Conservation (phyloP, 92 coral and sea anemone genomes). For the Anthopleura xanthogrammica region DNA sequence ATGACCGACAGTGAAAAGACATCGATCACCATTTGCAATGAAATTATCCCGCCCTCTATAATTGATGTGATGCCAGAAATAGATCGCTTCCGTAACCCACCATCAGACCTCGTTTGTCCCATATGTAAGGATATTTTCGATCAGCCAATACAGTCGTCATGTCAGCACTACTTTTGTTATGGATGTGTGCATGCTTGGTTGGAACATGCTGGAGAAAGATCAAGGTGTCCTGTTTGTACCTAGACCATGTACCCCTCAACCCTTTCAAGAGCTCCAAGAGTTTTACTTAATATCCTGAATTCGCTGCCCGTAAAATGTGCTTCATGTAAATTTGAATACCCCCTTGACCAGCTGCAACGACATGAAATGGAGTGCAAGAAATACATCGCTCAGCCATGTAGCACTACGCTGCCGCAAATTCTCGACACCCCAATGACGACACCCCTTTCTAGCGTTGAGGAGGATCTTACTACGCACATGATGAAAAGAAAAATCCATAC, state of each 20-base stretch:
- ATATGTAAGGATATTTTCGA: constrained; percentile 11
- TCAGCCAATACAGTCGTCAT: constrained; percentile 6
- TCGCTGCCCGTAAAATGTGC: not conserved
- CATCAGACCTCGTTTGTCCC: constrained; percentile 2
- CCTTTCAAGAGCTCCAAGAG: not conserved
- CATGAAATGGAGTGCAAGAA: constrained; percentile 5
- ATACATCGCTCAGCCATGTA: not conserved
- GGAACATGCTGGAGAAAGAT: not conserved
- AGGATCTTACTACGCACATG: constrained; percentile 6
- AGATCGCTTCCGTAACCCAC: constrained; percentile 4
- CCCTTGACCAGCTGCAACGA: not conserved
- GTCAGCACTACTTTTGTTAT: constrained; percentile 20
- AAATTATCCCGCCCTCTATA: not conserved
- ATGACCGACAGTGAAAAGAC: too few species aligned
- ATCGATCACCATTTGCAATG: not conserved
- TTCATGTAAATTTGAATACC: not conserved
- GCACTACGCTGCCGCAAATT: not conserved
- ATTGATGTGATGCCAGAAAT: not conserved
- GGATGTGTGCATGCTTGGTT: not conserved
- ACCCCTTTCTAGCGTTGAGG: not conserved
- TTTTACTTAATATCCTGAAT: not conserved
- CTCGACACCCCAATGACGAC: not conserved
- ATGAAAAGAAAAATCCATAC: constrained; percentile 10
- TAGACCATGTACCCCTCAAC: not conserved
- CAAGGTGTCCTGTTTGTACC: constrained; percentile 19